Percentiles rank a stretch among this genome's conserved stretches.
These are phyloP conservation scores for Antheraea pernyi DNA, from an alignment of 1,140 invertebrate genomes.

Conservation along the genomic window DNA sequence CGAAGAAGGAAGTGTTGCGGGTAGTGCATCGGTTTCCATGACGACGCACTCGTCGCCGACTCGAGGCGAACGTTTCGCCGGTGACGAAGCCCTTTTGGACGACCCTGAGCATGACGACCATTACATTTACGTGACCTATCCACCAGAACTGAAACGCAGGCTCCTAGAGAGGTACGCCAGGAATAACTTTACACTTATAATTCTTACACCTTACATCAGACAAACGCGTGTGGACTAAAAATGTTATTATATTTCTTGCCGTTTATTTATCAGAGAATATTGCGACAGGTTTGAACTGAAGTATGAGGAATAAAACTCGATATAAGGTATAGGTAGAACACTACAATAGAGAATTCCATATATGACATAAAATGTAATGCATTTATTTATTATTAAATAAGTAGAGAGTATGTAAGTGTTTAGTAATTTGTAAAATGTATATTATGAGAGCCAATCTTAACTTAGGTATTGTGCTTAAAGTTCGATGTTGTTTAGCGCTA, in stretches of 20 bases:
- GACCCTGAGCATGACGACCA: constrained; percentile 82
- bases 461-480: no score
- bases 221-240: constrained; percentile 56
- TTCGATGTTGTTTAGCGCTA: background rate
- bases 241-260: no score
- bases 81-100: constrained; percentile 68
- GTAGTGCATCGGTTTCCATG: constrained; percentile 81
- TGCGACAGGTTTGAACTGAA: no score
- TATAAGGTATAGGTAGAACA: no score
- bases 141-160: constrained; percentile 89
- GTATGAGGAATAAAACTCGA: no score
- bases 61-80: constrained; percentile 69
- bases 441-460: no score
- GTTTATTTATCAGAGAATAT: no score
- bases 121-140: constrained; percentile 92
- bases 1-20: constrained; percentile 81
- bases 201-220: constrained; percentile 57
- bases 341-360: no score
- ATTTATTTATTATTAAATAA: no score
- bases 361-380: no score
- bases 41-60: constrained; percentile 82
- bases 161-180: constrained; percentile 87
- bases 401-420: no score
- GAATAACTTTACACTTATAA: constrained; percentile 59
- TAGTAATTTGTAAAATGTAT: no score